Base-by-base conservation (phyloP, 2,797 vertebrate species). In the Nyctibius grandis region DNA sequence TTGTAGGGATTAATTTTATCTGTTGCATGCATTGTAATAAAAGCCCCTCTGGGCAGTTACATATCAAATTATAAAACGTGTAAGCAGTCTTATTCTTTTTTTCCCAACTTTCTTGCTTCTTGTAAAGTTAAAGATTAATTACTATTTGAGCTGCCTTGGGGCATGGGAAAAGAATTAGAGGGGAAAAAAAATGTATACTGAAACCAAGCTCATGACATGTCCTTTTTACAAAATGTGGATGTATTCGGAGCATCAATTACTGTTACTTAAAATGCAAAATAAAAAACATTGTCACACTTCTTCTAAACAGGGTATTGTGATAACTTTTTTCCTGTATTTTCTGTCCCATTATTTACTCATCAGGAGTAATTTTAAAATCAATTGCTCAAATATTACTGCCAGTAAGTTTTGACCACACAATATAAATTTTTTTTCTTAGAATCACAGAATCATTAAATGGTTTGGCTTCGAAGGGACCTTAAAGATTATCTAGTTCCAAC, bases 1-100 rank as follows among this genome's bases (percentile, higher is more conserved):
- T 95, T 94, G 87, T 91, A 93, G 17, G 92, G 95, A 96, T 96
- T 96, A 94, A 85, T 94, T 93, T 93, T 94, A 93, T 94, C 92
- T 95, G 21, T 65, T 87, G 54, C 42, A 51, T 63, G 54, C 63
- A 92, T 93, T 96, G 89, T 95, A 93, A 92, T 94, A 96, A 95
- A 89, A 94, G 17, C n/a, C 80, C 94, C 74, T 73, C 54, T 91
- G 81, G 92, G 91, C 54, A 92, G 84, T 76, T 93, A 89, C 91
- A 65, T 85, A 95, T 73, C 89, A 89, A 94, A 95, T 95, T 96
- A 92, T 59, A 92, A 91, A 91, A 94, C 0, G 17, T 87, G 38
- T 95, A 91, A 91, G 86, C 61, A 87, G 86, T 22, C 47, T 92
- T 86, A 89, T 69, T 92, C 22, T 21, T 21, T 92, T 85, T 93